Conservation (phyloP, 2,113 vertebrate genomes). For the Chelonoidis abingdonii region DNA sequence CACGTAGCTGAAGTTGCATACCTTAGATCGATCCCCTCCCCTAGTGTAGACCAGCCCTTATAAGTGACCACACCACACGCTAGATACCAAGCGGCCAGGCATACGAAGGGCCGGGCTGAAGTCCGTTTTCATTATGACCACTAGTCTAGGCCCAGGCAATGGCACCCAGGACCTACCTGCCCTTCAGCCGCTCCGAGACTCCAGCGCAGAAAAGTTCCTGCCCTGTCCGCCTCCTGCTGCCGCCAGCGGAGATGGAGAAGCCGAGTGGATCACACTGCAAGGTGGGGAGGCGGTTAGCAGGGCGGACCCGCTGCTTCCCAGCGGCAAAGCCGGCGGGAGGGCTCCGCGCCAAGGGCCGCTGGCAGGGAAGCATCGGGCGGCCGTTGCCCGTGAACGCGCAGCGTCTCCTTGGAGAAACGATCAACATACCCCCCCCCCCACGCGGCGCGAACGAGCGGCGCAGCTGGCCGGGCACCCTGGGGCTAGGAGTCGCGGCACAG, state of each 20-base stretch:
- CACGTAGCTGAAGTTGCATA: too few species aligned
- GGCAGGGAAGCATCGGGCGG: background rate
- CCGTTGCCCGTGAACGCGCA: background rate
- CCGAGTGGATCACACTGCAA: background rate
- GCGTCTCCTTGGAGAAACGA: constrained; percentile 14
- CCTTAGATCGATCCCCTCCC: too few species aligned
- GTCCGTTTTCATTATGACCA: background rate
- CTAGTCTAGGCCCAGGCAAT: background rate
- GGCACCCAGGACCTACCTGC: background rate
- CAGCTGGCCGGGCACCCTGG: background rate
- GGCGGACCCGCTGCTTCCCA: background rate
- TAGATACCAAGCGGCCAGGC: background rate
- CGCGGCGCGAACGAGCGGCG: too few species aligned
- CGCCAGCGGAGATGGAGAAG: fast-evolving
- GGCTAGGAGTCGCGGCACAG: background rate
- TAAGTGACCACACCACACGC: background rate
- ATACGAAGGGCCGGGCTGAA: background rate
- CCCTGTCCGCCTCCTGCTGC: fast-evolving
- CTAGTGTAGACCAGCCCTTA: too few species aligned
- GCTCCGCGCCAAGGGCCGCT: background rate
- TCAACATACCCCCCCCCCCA: background rate
- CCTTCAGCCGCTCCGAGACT: background rate
- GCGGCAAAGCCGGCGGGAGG: background rate
- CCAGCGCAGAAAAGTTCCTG: background rate
- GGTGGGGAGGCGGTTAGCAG: background rate